These are phyloP conservation scores for Chymomyza costata DNA, from an alignment of 1,140 invertebrate genomes.

Conservation along the genomic window DNA sequence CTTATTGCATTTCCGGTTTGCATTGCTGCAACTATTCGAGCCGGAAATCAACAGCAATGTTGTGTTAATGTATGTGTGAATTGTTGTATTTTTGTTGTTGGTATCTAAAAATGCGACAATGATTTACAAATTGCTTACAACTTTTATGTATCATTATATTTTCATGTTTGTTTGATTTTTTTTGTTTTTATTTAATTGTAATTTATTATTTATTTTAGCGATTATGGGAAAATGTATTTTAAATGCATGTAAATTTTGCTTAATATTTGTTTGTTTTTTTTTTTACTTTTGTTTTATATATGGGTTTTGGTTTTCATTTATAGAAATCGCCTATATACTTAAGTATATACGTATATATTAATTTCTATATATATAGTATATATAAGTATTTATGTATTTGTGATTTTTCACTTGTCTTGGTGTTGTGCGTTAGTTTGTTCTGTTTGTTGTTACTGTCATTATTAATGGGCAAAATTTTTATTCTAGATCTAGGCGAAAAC, in stretches of 20 bases:
- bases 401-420: slow-evolving; percentile 7
- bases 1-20: too few species aligned
- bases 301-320: slow-evolving; percentile 33
- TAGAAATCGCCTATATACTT: slow-evolving; percentile 58
- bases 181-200: slow-evolving; percentile 39
- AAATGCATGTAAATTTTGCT: slow-evolving; percentile 58
- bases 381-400: slow-evolving; percentile 34
- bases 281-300: slow-evolving; percentile 27
- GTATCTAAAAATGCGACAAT: slow-evolving; percentile 60
- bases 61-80: slow-evolving; percentile 24
- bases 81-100: slow-evolving; percentile 11
- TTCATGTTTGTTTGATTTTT: slow-evolving; percentile 16
- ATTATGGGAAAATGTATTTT: slow-evolving; percentile 66
- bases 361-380: slow-evolving; percentile 39
- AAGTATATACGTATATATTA: slow-evolving; percentile 29
- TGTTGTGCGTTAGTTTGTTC: slow-evolving; percentile 29
- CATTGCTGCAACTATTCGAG: too few species aligned
- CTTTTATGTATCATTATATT: slow-evolving; percentile 20
- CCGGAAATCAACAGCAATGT: too few species aligned
- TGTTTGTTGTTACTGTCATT: slow-evolving; percentile 14
- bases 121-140: slow-evolving; percentile 64
- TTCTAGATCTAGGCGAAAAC: too few species aligned
- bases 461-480: too few species aligned
- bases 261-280: slow-evolving; percentile 31
- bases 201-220: slow-evolving; percentile 39